Evolutionary conservation across 2,888 invertebrate genomes (phyloP), one percentile per base, ranked within the genome.

Genomic region (Cacoxenus indagator): DNA sequence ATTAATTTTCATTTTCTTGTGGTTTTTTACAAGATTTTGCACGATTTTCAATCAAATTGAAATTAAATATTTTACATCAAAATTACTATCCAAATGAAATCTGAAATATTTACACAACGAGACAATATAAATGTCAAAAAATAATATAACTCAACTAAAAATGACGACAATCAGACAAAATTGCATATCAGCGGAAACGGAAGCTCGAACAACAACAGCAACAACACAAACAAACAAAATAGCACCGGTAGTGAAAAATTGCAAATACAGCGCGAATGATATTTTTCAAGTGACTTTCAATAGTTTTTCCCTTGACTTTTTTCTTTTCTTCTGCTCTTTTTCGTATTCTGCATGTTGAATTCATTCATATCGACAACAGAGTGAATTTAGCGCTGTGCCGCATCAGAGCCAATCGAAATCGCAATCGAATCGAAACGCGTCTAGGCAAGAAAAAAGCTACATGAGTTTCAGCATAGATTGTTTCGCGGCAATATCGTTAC

Each of bases 101-200:
- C 24, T 11, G 24, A 26, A 26, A 46, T 45, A 64, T 64, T 46
- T 45, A 24, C 24, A 14, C 45, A 64, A 45, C 5, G 31, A 45
- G 24, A 64, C 9, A 24, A 57, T 31, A 59, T 22, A 14, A 17
- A 19, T 19, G 22, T 8, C 1, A 0, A 17, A 55, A 2, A 1
- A 29, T 22, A 31, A 62, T 5, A 81, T 76, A 77, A 79, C 75
- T 71, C 76, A 75, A 73, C 77, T 71, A 74, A 77, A 75, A 79
- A 76, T 78, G 76, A 76, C 75, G 73, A 73, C 81, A 85, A 81
- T 84, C 84, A 84, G 82, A 78, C 78, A 77, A 84, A 85, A 85
- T 85, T 85, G 84, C 85, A 84, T 83, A 84, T 84, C 76, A 79
- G 75, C 76, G 76, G 76, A 69, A 77, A 78, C 71, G 73, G 72